Percentiles rank a stretch among this genome's conserved stretches.
Conservation (phyloP, 2,797 vertebrate genomes). For the Diplodus sargus region DNA sequence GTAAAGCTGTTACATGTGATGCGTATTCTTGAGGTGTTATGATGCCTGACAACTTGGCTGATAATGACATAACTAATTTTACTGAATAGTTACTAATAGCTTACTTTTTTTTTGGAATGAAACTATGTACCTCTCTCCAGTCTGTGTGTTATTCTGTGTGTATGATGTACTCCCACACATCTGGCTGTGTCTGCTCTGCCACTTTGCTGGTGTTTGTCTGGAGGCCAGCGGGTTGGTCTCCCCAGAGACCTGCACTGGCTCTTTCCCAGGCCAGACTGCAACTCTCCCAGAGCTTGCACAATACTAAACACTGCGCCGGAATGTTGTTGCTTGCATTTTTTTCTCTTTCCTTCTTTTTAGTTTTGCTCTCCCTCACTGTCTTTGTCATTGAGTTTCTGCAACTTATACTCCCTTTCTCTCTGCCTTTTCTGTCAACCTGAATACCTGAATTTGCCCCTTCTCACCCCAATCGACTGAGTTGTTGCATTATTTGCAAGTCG, state of each 20-base stretch:
- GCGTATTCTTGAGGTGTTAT: not conserved
- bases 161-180: constrained; percentile 59
- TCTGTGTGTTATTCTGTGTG: constrained; percentile 38
- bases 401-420: not conserved
- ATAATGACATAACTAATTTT: constrained; percentile 7
- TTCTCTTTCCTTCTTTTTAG: not conserved
- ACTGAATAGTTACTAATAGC: not conserved
- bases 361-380: not conserved
- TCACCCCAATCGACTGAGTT: not conserved
- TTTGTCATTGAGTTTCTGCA: not conserved
- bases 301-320: constrained; percentile 58
- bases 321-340: constrained; percentile 57
- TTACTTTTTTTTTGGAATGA: too few species aligned
- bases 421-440: constrained; percentile 5
- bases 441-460: constrained; percentile 6
- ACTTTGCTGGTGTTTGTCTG: constrained; percentile 67
- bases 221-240: constrained; percentile 54
- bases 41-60: not conserved
- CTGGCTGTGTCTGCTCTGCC: constrained; percentile 61
- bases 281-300: constrained; percentile 70
- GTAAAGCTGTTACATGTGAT: not conserved
- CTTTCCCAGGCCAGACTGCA: constrained; percentile 73
- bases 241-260: constrained; percentile 61
- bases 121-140: too few species aligned
- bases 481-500: not conserved